Conservation (phyloP, 2,888 invertebrate genomes). For the Drosophila hawaiiensis region DNA sequence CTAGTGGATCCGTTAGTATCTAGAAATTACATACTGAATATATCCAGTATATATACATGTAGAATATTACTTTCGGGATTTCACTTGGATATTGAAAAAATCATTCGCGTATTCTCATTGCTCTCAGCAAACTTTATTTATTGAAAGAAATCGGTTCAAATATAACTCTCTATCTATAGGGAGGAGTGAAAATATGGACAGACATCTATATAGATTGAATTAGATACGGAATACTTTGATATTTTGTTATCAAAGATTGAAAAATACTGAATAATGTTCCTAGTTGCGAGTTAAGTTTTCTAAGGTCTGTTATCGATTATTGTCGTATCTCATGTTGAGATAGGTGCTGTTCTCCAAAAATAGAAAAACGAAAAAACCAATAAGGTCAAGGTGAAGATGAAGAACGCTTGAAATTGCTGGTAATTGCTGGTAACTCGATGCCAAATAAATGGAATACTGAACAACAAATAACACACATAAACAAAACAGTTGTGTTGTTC, state of each 20-base stretch:
- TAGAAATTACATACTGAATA: background rate
- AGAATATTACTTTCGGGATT: background rate
- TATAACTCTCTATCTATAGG: background rate
- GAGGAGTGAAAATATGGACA: background rate
- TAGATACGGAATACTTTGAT: background rate
- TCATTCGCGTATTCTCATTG: too few relatives aligned
- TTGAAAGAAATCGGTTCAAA: background rate
- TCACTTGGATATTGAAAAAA: background rate
- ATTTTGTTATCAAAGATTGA: background rate
- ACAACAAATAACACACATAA: constrained; percentile 6
- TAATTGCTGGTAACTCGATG: constrained; percentile 13
- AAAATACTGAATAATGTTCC: background rate
- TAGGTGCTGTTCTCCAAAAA: background rate
- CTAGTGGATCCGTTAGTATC: background rate
- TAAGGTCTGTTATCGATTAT: background rate
- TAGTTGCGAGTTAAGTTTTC: background rate
- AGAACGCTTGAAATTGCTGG: background rate
- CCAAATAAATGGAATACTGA: constrained; percentile 20
- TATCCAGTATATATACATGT: background rate
- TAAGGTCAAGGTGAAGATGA: constrained; percentile 39
- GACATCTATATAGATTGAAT: background rate
- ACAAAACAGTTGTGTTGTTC: constrained; percentile 31
- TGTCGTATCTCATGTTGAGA: background rate
- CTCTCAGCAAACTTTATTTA: background rate
- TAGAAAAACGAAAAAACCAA: background rate